Evolutionary conservation across 2,113 vertebrate species (phyloP).

Genomic region (Pollimyrus isidori): DNA sequence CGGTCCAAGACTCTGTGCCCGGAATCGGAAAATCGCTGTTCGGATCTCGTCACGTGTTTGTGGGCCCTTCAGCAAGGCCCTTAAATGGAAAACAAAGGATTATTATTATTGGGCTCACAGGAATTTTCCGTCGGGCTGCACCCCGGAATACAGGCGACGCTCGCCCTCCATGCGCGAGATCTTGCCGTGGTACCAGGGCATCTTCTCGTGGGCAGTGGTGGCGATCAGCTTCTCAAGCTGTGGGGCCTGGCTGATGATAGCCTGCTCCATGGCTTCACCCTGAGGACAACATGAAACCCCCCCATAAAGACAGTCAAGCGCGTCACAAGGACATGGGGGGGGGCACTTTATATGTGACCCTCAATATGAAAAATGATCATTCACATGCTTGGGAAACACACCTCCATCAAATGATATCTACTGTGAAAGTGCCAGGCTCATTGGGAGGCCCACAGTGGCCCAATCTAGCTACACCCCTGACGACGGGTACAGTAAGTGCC

Average conservation of each 20-base stretch:
- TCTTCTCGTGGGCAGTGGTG: slow-evolving; percentile 86
- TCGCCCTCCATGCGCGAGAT: slow-evolving; percentile 73
- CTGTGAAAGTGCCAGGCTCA: not conserved
- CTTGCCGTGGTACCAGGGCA: slow-evolving; percentile 82
- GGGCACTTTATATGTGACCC: too few species aligned
- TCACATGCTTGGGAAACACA: not conserved
- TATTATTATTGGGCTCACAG: slow-evolving; percentile 63
- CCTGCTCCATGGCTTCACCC: slow-evolving; percentile 89
- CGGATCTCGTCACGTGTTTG: not conserved
- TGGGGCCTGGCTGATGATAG: slow-evolving; percentile 89
- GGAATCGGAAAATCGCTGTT: not conserved
- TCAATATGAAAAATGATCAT: not conserved
- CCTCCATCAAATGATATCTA: not conserved
- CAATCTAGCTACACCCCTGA: not conserved
- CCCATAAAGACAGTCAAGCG: not conserved
- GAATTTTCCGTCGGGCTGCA: slow-evolving; percentile 88
- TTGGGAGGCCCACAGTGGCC: not conserved
- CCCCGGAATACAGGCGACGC: slow-evolving; percentile 73
- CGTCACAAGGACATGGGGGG: not conserved
- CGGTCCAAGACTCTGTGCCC: not conserved
- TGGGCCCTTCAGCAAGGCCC: not conserved
- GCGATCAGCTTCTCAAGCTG: slow-evolving; percentile 93
- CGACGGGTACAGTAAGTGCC: not conserved
- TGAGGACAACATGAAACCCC: slow-evolving; percentile 33
- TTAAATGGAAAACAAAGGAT: not conserved